These are phyloP conservation scores for Cataglyphis rosenhaueri DNA, from an alignment of 2,888 invertebrate species.

Conservation along the genomic window DNA sequence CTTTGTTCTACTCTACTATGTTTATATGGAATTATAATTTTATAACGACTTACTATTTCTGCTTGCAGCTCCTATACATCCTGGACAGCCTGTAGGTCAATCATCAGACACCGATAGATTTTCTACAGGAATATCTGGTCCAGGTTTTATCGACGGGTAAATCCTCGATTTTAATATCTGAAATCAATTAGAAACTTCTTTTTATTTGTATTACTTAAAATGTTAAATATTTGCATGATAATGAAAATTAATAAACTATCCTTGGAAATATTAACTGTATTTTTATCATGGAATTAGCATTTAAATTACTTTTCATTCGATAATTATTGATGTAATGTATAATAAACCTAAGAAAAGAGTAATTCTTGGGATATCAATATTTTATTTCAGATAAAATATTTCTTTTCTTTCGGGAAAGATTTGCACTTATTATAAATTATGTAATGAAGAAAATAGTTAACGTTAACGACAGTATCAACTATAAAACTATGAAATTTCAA, in stretches of 20 bases:
- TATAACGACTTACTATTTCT: not conserved
- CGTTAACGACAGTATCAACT: not conserved
- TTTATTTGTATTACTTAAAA: not conserved
- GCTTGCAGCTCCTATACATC: constrained; percentile 65
- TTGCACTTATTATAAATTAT: not conserved
- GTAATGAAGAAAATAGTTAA: not conserved
- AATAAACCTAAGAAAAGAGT: not conserved
- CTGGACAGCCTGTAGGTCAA: constrained; percentile 62
- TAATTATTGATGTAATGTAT: not conserved
- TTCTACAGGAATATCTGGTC: constrained; percentile 64
- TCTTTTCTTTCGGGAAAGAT: not conserved
- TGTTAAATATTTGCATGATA: not conserved
- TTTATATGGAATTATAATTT: not conserved
- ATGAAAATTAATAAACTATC: not conserved
- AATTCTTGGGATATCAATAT: not conserved
- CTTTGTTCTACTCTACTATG: not conserved
- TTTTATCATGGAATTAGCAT: not conserved
- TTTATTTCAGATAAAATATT: not conserved
- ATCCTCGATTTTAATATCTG: constrained; percentile 20
- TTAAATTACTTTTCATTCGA: constrained; percentile 1
- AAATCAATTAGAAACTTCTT: not conserved
- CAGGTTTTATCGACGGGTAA: constrained; percentile 68
- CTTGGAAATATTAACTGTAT: not conserved
- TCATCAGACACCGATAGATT: constrained; percentile 64
- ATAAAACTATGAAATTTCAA: not conserved